Evolutionary conservation across 1,140 invertebrate genomes (phyloP), one percentile per base, ranked within the genome.

Genomic region (Orchestia grillus): DNA sequence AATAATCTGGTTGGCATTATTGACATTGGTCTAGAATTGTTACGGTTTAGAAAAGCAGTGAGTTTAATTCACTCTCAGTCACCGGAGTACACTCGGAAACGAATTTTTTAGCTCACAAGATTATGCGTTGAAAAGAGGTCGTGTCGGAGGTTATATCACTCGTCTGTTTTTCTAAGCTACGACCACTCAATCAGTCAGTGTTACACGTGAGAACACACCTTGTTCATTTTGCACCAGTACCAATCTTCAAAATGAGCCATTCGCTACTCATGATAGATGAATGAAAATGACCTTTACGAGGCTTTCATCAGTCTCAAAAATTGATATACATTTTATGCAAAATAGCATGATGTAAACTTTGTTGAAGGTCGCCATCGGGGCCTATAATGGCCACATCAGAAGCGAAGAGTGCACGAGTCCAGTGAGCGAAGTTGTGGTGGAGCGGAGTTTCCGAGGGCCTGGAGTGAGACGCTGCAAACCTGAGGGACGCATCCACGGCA

Each of bases 401-500:
- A 43, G 90, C 87, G 95, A 88, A 41, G 44, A 87, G 40, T 87
- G 96, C 19, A 8, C 87, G 19, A 45, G 91, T 45, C 57, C 96
- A 8, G 36, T 96, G 47, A 87, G 95, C 36, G 95, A 96, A 87
- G 96, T 95, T 95, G 88, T 47, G 23, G 47, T 96, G 90, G 96
- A 96, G 62, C 95, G 96, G 16, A 96, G 96, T 43, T 88, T 96
- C 45, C 96, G 90, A 94, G 90, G 90, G 0, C 96, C 95, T 19
- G 96, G 96, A 41, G 96, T 96, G 95, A 91, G 95, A 53, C 96
- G 96, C 42, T n/a, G 95, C 23, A 44, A 96, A n/a, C 57, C 91
- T n/a, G 44, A 96, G 43, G 96, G 96, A 40, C 95, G 96, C 44
- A 53, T 96, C 47, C 44, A 92, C 36, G 96, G 96, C 40, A 95